phyloP scores from a whole-genome alignment of 2,888 invertebrate species.

The Stenodera caucasica region DNA sequence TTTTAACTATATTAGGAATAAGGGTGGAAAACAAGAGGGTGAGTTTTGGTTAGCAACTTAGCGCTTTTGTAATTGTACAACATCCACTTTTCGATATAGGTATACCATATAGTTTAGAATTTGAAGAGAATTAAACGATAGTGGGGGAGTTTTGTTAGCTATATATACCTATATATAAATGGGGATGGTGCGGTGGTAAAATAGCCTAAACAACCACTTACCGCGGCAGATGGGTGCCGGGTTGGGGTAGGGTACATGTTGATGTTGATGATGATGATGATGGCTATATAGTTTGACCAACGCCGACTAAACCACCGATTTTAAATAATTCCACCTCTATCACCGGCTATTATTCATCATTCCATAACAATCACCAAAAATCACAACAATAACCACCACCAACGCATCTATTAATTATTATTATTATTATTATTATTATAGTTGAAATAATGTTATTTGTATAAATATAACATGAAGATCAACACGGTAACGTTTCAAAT shows the following conservation, averaged over 20 bases:
- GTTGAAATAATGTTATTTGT: background rate
- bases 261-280: no score
- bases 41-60: background rate
- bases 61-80: no score
- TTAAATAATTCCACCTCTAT: slow-evolving; percentile 31
- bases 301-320: slow-evolving; percentile 12
- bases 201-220: slow-evolving; percentile 58
- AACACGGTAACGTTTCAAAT: slow-evolving; percentile 7
- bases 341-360: slow-evolving; percentile 38
- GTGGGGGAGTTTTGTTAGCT: slow-evolving; percentile 7
- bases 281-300: slow-evolving; percentile 30
- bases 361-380: slow-evolving; percentile 15
- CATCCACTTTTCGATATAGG: no score
- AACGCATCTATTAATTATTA: background rate
- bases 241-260: slow-evolving; percentile 79
- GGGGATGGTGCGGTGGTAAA: slow-evolving; percentile 15
- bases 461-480: background rate
- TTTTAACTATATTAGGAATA: slow-evolving; percentile 27
- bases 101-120: no score
- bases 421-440: no score
- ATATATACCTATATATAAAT: slow-evolving; percentile 16
- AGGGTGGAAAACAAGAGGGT: slow-evolving; percentile 11
- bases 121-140: background rate
- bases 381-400: slow-evolving; percentile 22
- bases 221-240: slow-evolving; percentile 76